These are phyloP conservation scores for Drosophila testacea DNA, from an alignment of 2,888 invertebrate genomes.

Conservation along the genomic window DNA sequence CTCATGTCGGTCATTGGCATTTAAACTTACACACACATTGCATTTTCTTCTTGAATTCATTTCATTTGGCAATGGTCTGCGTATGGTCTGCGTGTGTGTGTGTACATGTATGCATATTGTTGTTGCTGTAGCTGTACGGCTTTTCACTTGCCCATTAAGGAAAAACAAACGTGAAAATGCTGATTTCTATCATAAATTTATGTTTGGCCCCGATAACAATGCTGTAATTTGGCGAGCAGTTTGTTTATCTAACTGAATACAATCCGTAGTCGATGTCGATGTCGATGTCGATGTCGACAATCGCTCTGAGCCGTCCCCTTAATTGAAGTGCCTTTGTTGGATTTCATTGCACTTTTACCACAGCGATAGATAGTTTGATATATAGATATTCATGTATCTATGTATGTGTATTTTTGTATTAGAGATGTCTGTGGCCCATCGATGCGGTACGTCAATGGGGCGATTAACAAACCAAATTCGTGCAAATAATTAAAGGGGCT, in stretches of 20 bases:
- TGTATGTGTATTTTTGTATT: constrained; percentile 19
- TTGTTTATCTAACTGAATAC: constrained; percentile 67
- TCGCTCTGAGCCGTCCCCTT: constrained; percentile 57
- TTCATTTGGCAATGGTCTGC: constrained; percentile 65
- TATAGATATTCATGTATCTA: constrained; percentile 17
- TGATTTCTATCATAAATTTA: constrained; percentile 70
- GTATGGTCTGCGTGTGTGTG: constrained; percentile 39
- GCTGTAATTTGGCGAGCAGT: constrained; percentile 69
- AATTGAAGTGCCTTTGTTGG: constrained; percentile 69
- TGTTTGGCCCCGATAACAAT: constrained; percentile 58
- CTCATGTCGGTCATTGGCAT: constrained; percentile 64
- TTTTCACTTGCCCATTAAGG: constrained; percentile 64
- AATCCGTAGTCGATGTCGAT: constrained; percentile 28
- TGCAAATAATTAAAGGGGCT: constrained; percentile 72
- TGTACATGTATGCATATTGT: neutral
- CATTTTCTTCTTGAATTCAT: constrained; percentile 57
- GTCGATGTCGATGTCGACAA: constrained; percentile 44
- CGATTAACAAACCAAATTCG: constrained; percentile 69
- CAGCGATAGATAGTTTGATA: constrained; percentile 22
- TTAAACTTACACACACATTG: constrained; percentile 43
- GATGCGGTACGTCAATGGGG: constrained; percentile 52
- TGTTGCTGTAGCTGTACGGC: constrained; percentile 23
- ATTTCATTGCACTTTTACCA: constrained; percentile 66
- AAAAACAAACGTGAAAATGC: constrained; percentile 60
- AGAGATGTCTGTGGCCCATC: constrained; percentile 57